These are phyloP conservation scores for Pseudomyrmex flavicornis DNA, from an alignment of 1,140 invertebrate genomes.

Conservation along the genomic window DNA sequence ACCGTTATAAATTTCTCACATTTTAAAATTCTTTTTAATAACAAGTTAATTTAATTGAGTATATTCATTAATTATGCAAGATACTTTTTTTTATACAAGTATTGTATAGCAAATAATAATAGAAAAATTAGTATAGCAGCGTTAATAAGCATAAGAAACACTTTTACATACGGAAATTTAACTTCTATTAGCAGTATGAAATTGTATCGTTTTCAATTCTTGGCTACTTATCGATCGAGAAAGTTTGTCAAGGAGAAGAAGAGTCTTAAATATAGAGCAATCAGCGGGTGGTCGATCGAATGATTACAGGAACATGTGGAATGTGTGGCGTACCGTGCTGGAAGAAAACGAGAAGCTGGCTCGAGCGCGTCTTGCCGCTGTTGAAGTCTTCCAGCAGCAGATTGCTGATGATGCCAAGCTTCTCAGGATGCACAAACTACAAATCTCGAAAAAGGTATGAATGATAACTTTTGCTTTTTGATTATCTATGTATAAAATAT, in stretches of 20 bases:
- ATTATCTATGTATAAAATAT: not conserved
- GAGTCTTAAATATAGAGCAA: conserved; percentile 37
- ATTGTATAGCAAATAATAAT: not conserved
- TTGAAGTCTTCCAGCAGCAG: conserved; percentile 97
- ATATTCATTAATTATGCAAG: not conserved
- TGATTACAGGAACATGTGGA: conserved; percentile 95
- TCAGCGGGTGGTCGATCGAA: conserved; percentile 33
- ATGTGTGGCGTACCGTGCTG: conserved; percentile 96
- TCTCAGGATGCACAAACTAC: conserved; percentile 92
- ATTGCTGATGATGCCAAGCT: conserved; percentile 97
- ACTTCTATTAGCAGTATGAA: not conserved
- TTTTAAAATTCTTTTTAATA: not conserved
- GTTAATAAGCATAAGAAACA: conserved; percentile 9
- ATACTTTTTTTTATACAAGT: not conserved
- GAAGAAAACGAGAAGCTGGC: conserved; percentile 98
- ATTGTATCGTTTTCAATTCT: conserved; percentile 28
- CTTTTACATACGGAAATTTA: conserved; percentile 14
- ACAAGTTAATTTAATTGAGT: conserved; percentile 1
- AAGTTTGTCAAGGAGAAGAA: conserved; percentile 53
- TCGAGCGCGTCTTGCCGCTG: conserved; percentile 94
- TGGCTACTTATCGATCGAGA: conserved; percentile 22
- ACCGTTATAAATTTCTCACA: no score
- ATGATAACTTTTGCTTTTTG: not conserved
- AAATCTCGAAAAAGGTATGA: conserved; percentile 94
- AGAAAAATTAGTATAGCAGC: not conserved